A percentile compares a stretch with the other conserved stretches of the same genome.
These are phyloP conservation scores for Parambassis ranga DNA, from an alignment of 2,797 vertebrate species.

Conservation along the genomic window DNA sequence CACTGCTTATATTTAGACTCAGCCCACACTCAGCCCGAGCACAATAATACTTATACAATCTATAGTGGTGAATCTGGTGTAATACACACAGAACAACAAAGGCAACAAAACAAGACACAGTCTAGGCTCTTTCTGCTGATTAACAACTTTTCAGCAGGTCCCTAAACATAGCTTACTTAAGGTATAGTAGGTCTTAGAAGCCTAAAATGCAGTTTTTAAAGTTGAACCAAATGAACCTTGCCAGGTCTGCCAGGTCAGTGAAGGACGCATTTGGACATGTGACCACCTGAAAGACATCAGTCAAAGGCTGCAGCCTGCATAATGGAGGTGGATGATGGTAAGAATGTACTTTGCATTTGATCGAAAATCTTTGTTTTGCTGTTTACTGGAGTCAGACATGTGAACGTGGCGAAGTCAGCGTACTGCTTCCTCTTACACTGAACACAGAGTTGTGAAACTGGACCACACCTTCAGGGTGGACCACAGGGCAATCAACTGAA, in stretches of 20 bases:
- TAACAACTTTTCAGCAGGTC: no score
- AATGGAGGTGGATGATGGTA: no score
- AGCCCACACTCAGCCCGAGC: neutral
- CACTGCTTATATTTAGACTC: neutral
- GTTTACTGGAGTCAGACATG: no score
- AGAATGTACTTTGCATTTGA: no score
- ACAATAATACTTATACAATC: neutral
- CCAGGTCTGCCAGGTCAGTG: conserved; percentile 94
- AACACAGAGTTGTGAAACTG: no score
- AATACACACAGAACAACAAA: conserved; percentile 75
- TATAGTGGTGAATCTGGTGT: neutral
- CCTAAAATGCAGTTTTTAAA: no score
- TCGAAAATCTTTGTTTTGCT: no score
- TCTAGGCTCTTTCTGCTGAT: no score
- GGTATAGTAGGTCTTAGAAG: no score
- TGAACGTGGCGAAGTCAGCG: no score
- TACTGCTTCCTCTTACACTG: no score
- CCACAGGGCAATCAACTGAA: neutral
- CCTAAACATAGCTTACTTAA: neutral
- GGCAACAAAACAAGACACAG: neutral
- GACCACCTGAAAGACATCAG: conserved; percentile 81
- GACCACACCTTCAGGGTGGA: neutral
- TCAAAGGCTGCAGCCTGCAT: no score
- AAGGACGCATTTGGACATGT: conserved; percentile 92
- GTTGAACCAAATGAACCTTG: conserved; percentile 88